Evolutionary conservation across 1,140 invertebrate genomes (phyloP).

Genomic region (Agrilus planipennis): DNA sequence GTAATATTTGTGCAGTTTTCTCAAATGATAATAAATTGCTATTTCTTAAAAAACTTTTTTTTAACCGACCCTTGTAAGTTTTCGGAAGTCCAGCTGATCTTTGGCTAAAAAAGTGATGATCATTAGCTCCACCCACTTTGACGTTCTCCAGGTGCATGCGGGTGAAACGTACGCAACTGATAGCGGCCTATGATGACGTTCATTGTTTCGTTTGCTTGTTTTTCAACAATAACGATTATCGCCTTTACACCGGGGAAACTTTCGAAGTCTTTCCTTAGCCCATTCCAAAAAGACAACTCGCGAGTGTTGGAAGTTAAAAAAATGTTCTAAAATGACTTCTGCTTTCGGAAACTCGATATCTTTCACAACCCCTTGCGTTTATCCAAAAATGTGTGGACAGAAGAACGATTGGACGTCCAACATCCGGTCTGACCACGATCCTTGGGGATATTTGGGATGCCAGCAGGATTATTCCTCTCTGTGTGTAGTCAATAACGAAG

Average conservation of each 20-base stretch:
- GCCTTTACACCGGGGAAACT: conserved; percentile 13
- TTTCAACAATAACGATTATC: background rate
- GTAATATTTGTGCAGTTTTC: too few species aligned
- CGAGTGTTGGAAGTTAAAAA: conserved; percentile 7
- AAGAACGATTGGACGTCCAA: conserved; percentile 3
- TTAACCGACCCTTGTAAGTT: too few species aligned
- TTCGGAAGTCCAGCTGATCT: too few species aligned
- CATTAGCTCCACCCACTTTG: conserved; percentile 12
- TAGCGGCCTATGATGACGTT: conserved; percentile 11
- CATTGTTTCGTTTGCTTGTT: background rate
- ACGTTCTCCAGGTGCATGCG: conserved; percentile 16
- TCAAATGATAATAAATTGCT: too few species aligned
- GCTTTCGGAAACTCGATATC: conserved; percentile 5
- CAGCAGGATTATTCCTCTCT: too few species aligned
- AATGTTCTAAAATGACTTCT: conserved; percentile 5
- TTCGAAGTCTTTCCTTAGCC: conserved; percentile 3
- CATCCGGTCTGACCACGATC: conserved; percentile 3
- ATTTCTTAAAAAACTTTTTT: too few species aligned
- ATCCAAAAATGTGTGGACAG: background rate
- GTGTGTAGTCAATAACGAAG: too few species aligned
- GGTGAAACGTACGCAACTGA: conserved; percentile 10
- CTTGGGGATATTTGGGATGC: too few species aligned
- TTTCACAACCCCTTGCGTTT: conserved; percentile 9
- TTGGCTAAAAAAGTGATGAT: conserved; percentile 11
- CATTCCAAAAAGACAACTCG: conserved; percentile 3